Evolutionary conservation across 2,888 invertebrate species (phyloP), one percentile per base, ranked within the genome.

Genomic region (Mimas tiliae): DNA sequence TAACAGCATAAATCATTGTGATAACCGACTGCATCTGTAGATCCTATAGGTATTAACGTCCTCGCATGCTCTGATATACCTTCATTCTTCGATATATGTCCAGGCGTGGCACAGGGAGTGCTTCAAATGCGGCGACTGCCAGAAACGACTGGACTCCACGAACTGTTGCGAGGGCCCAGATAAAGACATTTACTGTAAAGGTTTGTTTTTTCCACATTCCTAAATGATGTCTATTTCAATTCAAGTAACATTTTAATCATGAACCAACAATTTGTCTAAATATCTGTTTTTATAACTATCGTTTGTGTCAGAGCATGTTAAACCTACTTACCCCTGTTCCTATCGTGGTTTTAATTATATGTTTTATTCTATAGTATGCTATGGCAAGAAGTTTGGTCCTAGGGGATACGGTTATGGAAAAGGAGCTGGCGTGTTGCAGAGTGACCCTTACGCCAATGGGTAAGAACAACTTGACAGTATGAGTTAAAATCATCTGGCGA

Each of bases 391-490:
- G 95, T 99, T 98, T 94, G 99, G 99, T 83, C 99, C 99, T 83
- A 98, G 98, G 94, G 98, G 98, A 91, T 98, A 98, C 93, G 99
- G 98, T 84, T 99, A 98, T 93, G 99, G 99, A 84, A 98, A 98
- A 94, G 99, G 99, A 86, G 98, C 97, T 87, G 98, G 98, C 87
- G 97, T 97, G 79, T 95, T 98, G 85, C 98, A 98, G 94, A 97
- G 97, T 93, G 98, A 98, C 94, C 96, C 96, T 94, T 96, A 95
- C 94, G 95, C 96, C 89, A 96, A 96, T 94, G 97, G 97, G 97
- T 96, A 95, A 95, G 96, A 85, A 77, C 68, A 71, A 76, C 79
- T 80, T 79, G 74, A 94, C 85, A 77, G 84, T 75, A 87, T 79
- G 74, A 72, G 77, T 76, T 77, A 75, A 73, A 82, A 81, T 86